phyloP scores from a whole-genome alignment of 2,113 vertebrate species.

The Edolisoma coerulescens region DNA sequence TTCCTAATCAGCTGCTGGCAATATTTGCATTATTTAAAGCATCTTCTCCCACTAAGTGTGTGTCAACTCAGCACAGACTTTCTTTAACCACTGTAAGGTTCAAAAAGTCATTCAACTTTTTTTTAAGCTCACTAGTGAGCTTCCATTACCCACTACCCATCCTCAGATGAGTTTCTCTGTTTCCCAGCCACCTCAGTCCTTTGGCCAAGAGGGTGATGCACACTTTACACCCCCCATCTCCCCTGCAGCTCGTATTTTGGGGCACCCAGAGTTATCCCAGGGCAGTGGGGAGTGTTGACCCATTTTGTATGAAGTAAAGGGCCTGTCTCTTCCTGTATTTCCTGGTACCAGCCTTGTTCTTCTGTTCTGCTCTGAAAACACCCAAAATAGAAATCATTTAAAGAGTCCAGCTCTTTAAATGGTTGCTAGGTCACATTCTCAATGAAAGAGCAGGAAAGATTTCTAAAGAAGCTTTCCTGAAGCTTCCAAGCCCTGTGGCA shows the following conservation, averaged over 20 bases:
- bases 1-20: background rate
- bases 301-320: background rate
- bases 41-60: background rate
- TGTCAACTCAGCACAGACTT: background rate
- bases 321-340: background rate
- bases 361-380: background rate
- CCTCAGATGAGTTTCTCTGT: background rate
- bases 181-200: background rate
- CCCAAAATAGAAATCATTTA: background rate
- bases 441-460: background rate
- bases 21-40: background rate
- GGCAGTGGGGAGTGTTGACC: accelerated
- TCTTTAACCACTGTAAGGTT: background rate
- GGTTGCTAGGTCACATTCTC: background rate
- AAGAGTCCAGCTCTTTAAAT: background rate
- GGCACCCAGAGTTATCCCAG: accelerated
- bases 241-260: background rate
- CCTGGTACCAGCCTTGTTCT: background rate
- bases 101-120: background rate
- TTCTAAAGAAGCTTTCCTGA: background rate
- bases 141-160: background rate
- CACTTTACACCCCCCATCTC: too few relatives aligned
- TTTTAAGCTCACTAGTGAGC: background rate
- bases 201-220: accelerated
- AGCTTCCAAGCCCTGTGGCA: background rate